Percentiles rank a stretch among this genome's conserved stretches.
These are phyloP conservation scores for Polyploca ridens DNA, from an alignment of 2,888 invertebrate species.

Conservation along the genomic window DNA sequence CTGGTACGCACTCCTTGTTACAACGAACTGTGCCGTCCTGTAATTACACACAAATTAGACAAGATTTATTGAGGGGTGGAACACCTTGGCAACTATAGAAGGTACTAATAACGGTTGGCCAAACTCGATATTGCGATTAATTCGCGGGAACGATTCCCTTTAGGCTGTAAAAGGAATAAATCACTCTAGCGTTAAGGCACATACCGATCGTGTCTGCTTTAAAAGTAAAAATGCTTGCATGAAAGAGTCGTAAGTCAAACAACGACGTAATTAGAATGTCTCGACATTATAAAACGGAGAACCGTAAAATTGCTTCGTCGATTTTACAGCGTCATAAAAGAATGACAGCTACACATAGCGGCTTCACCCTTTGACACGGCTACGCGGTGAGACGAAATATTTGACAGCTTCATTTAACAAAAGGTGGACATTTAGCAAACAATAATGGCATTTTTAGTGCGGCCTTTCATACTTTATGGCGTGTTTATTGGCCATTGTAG, in stretches of 20 bases:
- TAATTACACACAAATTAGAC: slow-evolving; percentile 85
- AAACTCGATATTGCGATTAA: slow-evolving; percentile 79
- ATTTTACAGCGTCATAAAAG: slow-evolving; percentile 38
- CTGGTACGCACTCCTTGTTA: slow-evolving; percentile 82
- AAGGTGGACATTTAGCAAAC: slow-evolving; percentile 76
- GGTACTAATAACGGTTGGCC: slow-evolving; percentile 82
- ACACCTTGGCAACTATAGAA: slow-evolving; percentile 83
- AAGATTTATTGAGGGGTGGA: slow-evolving; percentile 84
- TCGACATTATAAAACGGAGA: slow-evolving; percentile 45
- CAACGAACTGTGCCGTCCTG: slow-evolving; percentile 79
- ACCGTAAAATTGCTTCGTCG: slow-evolving; percentile 29
- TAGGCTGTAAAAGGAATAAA: slow-evolving; percentile 46
- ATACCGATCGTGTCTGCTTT: neutral
- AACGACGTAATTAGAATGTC: slow-evolving; percentile 57
- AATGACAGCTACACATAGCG: slow-evolving; percentile 23
- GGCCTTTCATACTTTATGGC: slow-evolving; percentile 79
- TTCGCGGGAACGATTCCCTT: slow-evolving; percentile 62
- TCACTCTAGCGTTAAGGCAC: slow-evolving; percentile 26
- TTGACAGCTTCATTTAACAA: slow-evolving; percentile 80
- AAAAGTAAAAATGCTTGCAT: neutral
- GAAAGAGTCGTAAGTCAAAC: slow-evolving; percentile 48
- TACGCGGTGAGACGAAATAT: slow-evolving; percentile 50
- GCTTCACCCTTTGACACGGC: slow-evolving; percentile 50
- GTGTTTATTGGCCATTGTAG: slow-evolving; percentile 81
- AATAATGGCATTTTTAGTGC: slow-evolving; percentile 79